Conservation (phyloP, 2,888 invertebrate species). For the Pyrrhia umbra region DNA sequence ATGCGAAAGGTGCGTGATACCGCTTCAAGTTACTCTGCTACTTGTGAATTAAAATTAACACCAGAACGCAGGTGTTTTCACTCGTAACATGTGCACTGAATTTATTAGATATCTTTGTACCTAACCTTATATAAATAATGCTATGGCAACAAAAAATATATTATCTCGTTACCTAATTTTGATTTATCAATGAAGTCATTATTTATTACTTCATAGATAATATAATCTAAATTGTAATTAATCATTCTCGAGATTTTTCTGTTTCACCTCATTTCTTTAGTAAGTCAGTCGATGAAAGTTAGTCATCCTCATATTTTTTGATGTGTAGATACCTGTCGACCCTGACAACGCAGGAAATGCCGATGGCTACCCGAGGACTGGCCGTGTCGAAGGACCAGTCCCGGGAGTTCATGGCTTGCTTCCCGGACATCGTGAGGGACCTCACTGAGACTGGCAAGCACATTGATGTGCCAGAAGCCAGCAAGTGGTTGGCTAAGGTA, state of each 20-base stretch:
- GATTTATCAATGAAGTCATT: constrained; percentile 1
- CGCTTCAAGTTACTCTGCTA: constrained; percentile 26
- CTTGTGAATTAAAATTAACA: constrained; percentile 19
- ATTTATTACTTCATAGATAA: constrained; percentile 30
- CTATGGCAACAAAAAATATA: constrained; percentile 8
- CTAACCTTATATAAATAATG: constrained; percentile 2
- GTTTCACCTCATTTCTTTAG: constrained; percentile 21
- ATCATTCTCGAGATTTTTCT: constrained; percentile 11
- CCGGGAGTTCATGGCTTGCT: constrained; percentile 96
- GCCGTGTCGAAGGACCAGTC: constrained; percentile 95
- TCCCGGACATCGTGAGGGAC: constrained; percentile 96
- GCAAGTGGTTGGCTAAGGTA: constrained; percentile 95
- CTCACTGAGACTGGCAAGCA: constrained; percentile 94
- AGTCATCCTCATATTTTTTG: constrained; percentile 65
- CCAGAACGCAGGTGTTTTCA: neutral
- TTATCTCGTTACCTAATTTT: constrained; percentile 22
- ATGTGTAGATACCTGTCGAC: constrained; percentile 90
- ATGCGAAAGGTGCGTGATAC: constrained; percentile 49
- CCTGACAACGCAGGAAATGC: constrained; percentile 91
- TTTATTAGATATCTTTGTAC: constrained; percentile 1
- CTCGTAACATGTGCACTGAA: constrained; percentile 7
- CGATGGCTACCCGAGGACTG: constrained; percentile 91
- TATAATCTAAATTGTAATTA: neutral
- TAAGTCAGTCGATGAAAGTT: constrained; percentile 49
- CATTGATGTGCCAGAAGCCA: constrained; percentile 94